Base-by-base conservation (phyloP, 1,140 invertebrate species). In the Hylaeus volcanicus region DNA sequence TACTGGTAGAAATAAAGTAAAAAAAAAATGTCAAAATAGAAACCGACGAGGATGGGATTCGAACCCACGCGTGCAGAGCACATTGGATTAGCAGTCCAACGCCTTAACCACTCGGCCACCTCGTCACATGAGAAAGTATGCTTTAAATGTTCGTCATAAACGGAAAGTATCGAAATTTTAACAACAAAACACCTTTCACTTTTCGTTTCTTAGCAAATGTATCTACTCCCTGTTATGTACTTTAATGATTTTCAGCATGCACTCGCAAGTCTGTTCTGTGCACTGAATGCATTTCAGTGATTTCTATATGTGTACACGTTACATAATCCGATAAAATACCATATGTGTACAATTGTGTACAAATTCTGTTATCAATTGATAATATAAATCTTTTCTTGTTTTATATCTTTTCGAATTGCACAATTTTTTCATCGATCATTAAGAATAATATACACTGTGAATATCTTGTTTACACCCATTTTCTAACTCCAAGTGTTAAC, bases 21-120 rank as follows among this genome's bases (percentile, higher is more conserved):
- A 41, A 43, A 51, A 68, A 60, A 51, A 68, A 60, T 53, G 60
- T 2, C 11, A 68, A 81, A 60, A 88, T 75, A 84, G 74, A 84
- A 78, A 12, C 73, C 96, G 96, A 96, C 96, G 96, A 96, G 96
- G 96, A 96, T 96, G 96, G 96, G 96, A 96, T 96, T 97, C 96
- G 96, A 96, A 97, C 96, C 96, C 96, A 96, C 96, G 96, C 96
- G 96, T 96, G 96, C 94, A 95, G 94, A 95, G 94, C 94, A 94
- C 94, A 95, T 95, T 95, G 94, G 94, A 95, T 95, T 96, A 96
- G 96, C 96, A 96, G 96, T 96, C 96, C 96, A 96, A 96, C 96
- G 96, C 96, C 96, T 97, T 96, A 97, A 96, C 96, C 96, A 96
- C 96, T 97, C 96, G 96, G 96, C 96, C 96, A 96, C 96, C 96